phyloP scores from a whole-genome alignment of 2,797 vertebrate species.

The Psittacula echo region DNA sequence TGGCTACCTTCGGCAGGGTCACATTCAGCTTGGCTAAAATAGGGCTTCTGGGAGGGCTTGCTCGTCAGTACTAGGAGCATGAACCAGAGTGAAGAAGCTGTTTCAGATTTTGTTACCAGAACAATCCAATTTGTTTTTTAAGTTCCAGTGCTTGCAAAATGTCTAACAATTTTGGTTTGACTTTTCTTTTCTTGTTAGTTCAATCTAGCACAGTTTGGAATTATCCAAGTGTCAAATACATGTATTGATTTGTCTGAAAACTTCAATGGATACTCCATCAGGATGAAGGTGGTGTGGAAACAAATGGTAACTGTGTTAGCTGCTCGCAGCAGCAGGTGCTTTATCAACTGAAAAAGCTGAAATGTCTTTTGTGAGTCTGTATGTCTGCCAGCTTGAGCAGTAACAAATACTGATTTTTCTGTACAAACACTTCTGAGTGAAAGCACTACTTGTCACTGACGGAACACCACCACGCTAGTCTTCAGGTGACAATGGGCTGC shows the following conservation, averaged over 20 bases:
- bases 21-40: neutral
- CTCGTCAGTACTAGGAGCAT: neutral
- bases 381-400: neutral
- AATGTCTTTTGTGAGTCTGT: neutral
- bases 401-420: neutral
- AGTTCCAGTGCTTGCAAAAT: neutral
- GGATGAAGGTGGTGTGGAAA: neutral
- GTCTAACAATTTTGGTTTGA: neutral
- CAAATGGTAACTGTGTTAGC: neutral
- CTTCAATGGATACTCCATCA: neutral
- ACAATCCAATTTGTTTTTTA: neutral
- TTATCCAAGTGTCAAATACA: neutral
- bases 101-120: neutral
- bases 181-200: neutral
- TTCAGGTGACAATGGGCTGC: neutral
- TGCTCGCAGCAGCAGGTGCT: neutral
- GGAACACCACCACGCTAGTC: neutral
- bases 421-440: neutral
- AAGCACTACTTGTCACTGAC: neutral
- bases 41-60: neutral
- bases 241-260: neutral
- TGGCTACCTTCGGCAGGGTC: neutral
- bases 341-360: neutral
- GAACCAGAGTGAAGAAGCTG: neutral
- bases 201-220: neutral